Conservation (phyloP, 2,888 invertebrate species). For the Tortrix viridana region DNA sequence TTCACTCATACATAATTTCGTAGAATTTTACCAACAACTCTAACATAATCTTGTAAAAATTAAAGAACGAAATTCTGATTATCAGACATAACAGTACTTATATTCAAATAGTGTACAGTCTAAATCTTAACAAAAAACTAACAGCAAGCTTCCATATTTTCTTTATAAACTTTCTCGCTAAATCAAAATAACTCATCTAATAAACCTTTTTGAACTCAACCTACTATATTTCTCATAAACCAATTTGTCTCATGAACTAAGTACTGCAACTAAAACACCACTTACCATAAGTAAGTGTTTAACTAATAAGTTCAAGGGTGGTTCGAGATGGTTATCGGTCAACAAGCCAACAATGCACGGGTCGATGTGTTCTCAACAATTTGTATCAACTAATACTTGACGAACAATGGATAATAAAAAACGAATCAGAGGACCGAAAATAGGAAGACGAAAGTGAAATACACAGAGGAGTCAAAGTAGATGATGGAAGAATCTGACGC, state of each 20-base stretch:
- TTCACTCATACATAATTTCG: too few species aligned
- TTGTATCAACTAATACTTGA: constrained; percentile 43
- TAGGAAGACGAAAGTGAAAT: background rate
- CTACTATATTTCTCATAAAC: background rate
- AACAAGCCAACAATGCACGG: constrained; percentile 60
- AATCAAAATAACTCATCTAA: too few species aligned
- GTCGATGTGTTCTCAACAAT: constrained; percentile 52
- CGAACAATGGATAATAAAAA: constrained; percentile 17
- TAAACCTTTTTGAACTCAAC: too few species aligned
- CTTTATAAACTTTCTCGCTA: too few species aligned
- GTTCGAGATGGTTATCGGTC: constrained; percentile 73
- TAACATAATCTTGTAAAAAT: too few species aligned
- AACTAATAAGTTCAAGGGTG: constrained; percentile 46
- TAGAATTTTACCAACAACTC: too few species aligned
- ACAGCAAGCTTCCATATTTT: too few species aligned
- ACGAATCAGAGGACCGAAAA: constrained; percentile 9
- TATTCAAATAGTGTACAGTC: too few species aligned
- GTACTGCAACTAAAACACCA: constrained; percentile 10
- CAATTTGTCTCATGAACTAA: constrained; percentile 10
- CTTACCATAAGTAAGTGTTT: constrained; percentile 30
- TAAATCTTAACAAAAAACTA: too few species aligned
- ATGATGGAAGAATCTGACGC: background rate
- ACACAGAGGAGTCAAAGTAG: background rate
- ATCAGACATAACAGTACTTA: too few species aligned
- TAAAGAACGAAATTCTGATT: too few species aligned